Evolutionary conservation across 2,113 vertebrate species (phyloP), one percentile per base, ranked within the genome.

Genomic region (Phrynosoma blainvillii): DNA sequence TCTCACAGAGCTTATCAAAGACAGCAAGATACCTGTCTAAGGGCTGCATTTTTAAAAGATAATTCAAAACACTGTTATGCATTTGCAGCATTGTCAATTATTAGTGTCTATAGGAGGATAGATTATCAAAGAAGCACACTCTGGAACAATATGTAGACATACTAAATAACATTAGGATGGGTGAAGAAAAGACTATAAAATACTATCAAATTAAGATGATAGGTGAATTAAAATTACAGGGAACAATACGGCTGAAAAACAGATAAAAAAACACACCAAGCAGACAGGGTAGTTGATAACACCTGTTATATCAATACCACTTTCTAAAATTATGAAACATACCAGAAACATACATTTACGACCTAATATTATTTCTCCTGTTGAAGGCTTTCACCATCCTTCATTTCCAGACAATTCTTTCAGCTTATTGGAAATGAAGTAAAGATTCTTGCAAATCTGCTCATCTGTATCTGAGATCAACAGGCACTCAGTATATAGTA

Each of bases 31-130:
- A 54, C 2, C 71, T 54, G 5, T 62, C 89, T 23, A 5, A 82
- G 70, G 32, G 56, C 92, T 87, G 30, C 70, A 80, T 89, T 87
- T 85, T 93, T 84, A 89, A 16, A 68, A 86, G 87, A 88, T 36
- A 92, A 70, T 20, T 71, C 3, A 20, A n/a, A 93, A 23, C n/a
- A 90, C 75, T 89, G 16, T 4, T 54, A 5, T 79, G 42, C 42
- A 77, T 83, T 65, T 87, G 62, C 3, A 10, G 79, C 91, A 92
- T 91, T 93, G 91, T 87, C 89, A 76, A 16, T 13, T 78, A 6
- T 0, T 32, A 0, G n/a, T n/a, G 78, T 89, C 85, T 88, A 5
- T 27, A 18, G 40, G 40, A 66, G 18, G 16, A 32, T 66, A 52
- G 59, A 23, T 30, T 52, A 30, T 23, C 27, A 78, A 86, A n/a